A percentile compares a stretch with the other conserved stretches of the same genome.
Evolutionary conservation across 1,140 invertebrate genomes (phyloP).

Genomic region (Eulimnadia texana): DNA sequence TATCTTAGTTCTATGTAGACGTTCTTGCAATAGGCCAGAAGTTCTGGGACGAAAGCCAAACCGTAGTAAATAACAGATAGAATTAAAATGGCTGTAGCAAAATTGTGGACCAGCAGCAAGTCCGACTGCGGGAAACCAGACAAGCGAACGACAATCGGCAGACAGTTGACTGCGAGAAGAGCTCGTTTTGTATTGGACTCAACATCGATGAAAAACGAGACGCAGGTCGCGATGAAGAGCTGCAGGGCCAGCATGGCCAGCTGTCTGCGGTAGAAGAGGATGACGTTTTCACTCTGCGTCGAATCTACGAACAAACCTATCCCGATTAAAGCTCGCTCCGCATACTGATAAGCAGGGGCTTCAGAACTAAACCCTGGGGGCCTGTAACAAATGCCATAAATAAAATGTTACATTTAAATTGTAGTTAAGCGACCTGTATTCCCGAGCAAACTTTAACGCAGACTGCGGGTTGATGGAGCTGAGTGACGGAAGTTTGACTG

Average conservation of each 20-base stretch:
- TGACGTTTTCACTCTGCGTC: constrained; percentile 19
- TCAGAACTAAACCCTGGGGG: constrained; percentile 22
- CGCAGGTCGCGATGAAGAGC: constrained; percentile 29
- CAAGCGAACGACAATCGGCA: constrained; percentile 34
- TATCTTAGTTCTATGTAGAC: constrained; percentile 23
- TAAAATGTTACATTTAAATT: not conserved
- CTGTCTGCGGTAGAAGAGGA: constrained; percentile 25
- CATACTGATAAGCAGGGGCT: constrained; percentile 12
- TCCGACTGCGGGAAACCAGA: constrained; percentile 30
- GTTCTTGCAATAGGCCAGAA: constrained; percentile 30
- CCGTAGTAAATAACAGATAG: constrained; percentile 33
- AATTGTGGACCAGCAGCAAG: constrained; percentile 34
- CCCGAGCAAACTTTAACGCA: constrained; percentile 11
- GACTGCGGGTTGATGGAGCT: constrained; percentile 18
- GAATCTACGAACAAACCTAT: constrained; percentile 3
- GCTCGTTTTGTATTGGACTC: constrained; percentile 28
- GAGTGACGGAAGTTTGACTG: not conserved
- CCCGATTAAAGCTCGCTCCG: constrained; percentile 3
- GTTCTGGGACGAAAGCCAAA: constrained; percentile 27
- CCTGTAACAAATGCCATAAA: constrained; percentile 20
- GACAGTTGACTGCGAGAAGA: constrained; percentile 31
- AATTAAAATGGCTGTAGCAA: constrained; percentile 32
- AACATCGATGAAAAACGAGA: constrained; percentile 34
- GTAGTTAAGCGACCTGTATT: too few relatives aligned
- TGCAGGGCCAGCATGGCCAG: constrained; percentile 30